Base-by-base conservation (phyloP, 2,113 vertebrate species). In the Girardinichthys multiradiatus region DNA sequence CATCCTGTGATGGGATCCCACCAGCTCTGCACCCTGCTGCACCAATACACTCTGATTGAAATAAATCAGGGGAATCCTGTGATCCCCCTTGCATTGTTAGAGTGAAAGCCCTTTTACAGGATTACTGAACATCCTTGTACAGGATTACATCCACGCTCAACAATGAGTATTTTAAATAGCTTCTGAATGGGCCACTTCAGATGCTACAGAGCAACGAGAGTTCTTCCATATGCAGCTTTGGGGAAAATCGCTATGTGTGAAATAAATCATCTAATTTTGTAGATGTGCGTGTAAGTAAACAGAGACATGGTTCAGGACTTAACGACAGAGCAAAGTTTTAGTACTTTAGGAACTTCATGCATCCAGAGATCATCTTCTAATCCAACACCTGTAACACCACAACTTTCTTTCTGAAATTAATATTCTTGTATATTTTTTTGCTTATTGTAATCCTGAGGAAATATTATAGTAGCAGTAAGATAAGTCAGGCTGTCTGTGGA, bases 71-170 rank as follows among this genome's bases (percentile, higher is more conserved):
- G 33, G 7, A 61, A 29, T 33, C 54, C 48, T 42, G 39, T 45
- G 19, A 29, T 67, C 67, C 60, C 64, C 35, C 70, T 70, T n/a
- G 24, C 54, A 51, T 33, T 74, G 64, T 45, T 21, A 15, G 33
- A 61, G 29, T 78, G 10, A 64, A 72, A 81, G 62, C 33, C 68
- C 30, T 66, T 2, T 72, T 77, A 75, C 48, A 69, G 84, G 67
- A 74, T 84, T 81, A 68, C 48, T 57, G 66, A 35, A 57, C 28
- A 57, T 66, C 63, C 19, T 29, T 24, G 48, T 57, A 69, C 48
- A 77, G 78, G 69, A 76, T 79, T 76, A 75, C 59, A 72, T 65
- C 37, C 39, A 10, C 14, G 64, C 21, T 71, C 48, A 70, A 68
- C 61, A 68, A 48, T 60, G 54, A 67, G 66, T 60, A 64, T 42